Evolutionary conservation across 1,140 invertebrate species (phyloP).

Genomic region (Drosophila bipectinata): DNA sequence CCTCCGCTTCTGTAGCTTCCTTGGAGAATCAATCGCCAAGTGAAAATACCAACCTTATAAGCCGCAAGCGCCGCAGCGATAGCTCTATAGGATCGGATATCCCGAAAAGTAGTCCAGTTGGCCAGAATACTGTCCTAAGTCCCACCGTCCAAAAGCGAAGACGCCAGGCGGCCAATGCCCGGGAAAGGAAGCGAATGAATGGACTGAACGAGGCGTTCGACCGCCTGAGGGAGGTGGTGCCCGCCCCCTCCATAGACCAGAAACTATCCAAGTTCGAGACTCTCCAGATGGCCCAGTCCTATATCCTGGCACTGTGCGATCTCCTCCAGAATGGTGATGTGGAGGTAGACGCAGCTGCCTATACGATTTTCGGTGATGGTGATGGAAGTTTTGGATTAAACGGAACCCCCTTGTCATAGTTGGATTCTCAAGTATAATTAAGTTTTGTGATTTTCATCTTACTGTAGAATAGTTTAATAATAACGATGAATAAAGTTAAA

Average conservation of each 20-base stretch:
- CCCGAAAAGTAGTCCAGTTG: slow-evolving; percentile 12
- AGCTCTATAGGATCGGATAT: slow-evolving; percentile 23
- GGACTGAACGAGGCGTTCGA: slow-evolving; percentile 93
- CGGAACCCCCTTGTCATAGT: slow-evolving; percentile 19
- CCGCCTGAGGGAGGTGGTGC: slow-evolving; percentile 91
- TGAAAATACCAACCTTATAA: not conserved
- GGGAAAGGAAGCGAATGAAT: slow-evolving; percentile 92
- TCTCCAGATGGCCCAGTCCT: slow-evolving; percentile 94
- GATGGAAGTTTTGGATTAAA: slow-evolving; percentile 51
- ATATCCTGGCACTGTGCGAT: slow-evolving; percentile 90
- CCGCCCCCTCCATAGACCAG: slow-evolving; percentile 90
- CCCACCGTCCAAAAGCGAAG: slow-evolving; percentile 87
- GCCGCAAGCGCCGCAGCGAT: not conserved
- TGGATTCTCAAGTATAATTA: slow-evolving; percentile 32
- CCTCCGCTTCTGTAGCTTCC: not conserved
- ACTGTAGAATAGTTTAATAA: slow-evolving; percentile 29
- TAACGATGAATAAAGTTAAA: slow-evolving; percentile 21
- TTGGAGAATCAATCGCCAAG: not conserved
- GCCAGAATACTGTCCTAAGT: slow-evolving; percentile 77
- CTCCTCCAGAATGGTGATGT: slow-evolving; percentile 83
- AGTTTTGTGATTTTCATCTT: slow-evolving; percentile 65
- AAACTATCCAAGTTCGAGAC: slow-evolving; percentile 95
- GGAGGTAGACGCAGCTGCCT: slow-evolving; percentile 54
- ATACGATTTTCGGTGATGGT: slow-evolving; percentile 56
- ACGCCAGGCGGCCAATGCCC: slow-evolving; percentile 90